phyloP scores from a whole-genome alignment of 2,888 invertebrate genomes.

The Azorinus chamasolen region DNA sequence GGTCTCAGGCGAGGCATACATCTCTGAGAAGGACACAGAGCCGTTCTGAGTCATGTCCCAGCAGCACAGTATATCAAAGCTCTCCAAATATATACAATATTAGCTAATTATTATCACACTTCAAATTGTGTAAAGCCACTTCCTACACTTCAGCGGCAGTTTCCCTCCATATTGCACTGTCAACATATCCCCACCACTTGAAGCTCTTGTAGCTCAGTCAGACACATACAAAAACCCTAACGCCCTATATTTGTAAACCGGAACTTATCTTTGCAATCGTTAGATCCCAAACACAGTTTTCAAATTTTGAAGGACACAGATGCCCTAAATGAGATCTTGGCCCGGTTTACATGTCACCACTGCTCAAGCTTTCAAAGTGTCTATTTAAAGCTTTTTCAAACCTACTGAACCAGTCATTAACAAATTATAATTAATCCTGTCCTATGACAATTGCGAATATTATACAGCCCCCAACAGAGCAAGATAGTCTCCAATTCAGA shows the following conservation, averaged over 20 bases:
- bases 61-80: not conserved
- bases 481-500: conserved; percentile 5
- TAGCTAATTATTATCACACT: conserved; percentile 6
- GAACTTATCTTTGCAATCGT: too few species aligned
- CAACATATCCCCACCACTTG: not conserved
- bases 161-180: conserved; percentile 24
- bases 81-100: conserved; percentile 2
- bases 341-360: too few species aligned
- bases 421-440: conserved; percentile 30
- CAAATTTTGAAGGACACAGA: too few species aligned
- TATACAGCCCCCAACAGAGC: not conserved
- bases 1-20: conserved; percentile 31
- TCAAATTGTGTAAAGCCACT: conserved; percentile 28
- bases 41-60: conserved; percentile 45
- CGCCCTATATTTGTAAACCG: too few species aligned
- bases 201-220: too few species aligned
- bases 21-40: conserved; percentile 13
- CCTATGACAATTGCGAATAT: not conserved
- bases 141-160: conserved; percentile 12
- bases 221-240: too few species aligned
- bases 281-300: too few species aligned
- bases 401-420: conserved; percentile 33
- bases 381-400: conserved; percentile 15
- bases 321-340: too few species aligned
- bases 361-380: too few species aligned